A percentile compares a stretch with the other conserved stretches of the same genome.
These are phyloP conservation scores for Xenops minutus DNA, from an alignment of 2,797 vertebrate genomes.

Conservation along the genomic window DNA sequence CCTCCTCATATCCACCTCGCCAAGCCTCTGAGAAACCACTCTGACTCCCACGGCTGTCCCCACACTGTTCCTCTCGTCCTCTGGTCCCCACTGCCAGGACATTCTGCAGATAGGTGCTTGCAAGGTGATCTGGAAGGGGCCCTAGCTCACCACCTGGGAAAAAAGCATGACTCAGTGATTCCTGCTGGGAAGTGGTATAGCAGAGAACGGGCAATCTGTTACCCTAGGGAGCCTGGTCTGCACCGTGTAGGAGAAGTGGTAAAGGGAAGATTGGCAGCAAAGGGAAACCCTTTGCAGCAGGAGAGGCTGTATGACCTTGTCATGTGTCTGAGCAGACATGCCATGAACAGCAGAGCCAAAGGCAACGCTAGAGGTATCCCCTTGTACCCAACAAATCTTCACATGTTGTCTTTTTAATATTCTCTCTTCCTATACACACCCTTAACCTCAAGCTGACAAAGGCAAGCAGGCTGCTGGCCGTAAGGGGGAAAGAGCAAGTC, in stretches of 20 bases:
- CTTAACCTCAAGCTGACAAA: neutral
- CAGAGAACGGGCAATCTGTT: neutral
- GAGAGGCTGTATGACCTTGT: neutral
- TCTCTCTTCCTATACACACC: neutral
- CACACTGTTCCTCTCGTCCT: neutral
- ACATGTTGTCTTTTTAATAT: neutral
- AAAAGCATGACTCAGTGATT: neutral
- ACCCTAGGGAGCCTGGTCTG: neutral
- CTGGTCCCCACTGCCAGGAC: neutral
- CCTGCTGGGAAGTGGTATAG: neutral
- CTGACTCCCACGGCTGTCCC: neutral
- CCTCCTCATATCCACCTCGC: neutral
- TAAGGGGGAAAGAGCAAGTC: neutral
- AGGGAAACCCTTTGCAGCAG: neutral
- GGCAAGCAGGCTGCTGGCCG: neutral
- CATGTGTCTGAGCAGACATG: fast-evolving
- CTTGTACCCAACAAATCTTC: neutral
- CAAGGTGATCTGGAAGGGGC: neutral
- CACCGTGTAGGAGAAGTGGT: neutral
- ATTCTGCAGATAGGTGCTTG: neutral
- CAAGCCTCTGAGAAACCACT: fast-evolving
- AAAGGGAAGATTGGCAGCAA: neutral
- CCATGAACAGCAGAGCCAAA: neutral
- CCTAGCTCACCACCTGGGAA: neutral
- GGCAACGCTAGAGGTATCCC: neutral